Percentiles rank a stretch among this genome's conserved stretches.
These are phyloP conservation scores for Azorinus chamasolen DNA, from an alignment of 2,888 invertebrate genomes.

Conservation along the genomic window DNA sequence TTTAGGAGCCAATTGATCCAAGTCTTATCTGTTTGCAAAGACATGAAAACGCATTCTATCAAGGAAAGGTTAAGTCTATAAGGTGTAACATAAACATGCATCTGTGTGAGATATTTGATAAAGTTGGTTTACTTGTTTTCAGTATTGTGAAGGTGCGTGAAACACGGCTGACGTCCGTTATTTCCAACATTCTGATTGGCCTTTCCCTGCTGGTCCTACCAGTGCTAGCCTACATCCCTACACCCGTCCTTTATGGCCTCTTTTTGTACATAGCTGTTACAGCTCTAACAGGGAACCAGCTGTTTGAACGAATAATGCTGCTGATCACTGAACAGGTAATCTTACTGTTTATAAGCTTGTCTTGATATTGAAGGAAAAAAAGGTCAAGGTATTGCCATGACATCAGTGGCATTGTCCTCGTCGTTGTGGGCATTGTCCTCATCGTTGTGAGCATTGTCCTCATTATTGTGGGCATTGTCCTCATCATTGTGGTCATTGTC, in stretches of 20 bases:
- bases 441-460: too few species aligned
- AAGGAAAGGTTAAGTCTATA: too few species aligned
- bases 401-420: too few species aligned
- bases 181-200: constrained; percentile 88
- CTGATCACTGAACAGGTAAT: constrained; percentile 88
- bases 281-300: constrained; percentile 88
- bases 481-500: too few species aligned
- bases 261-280: constrained; percentile 89
- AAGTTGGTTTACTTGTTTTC: too few species aligned
- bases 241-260: constrained; percentile 88
- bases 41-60: too few species aligned
- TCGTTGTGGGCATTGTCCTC: too few species aligned
- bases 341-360: neutral
- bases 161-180: constrained; percentile 88
- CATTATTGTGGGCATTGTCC: too few species aligned
- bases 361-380: neutral
- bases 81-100: too few species aligned
- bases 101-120: too few species aligned
- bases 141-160: constrained; percentile 88
- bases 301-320: constrained; percentile 88
- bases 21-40: too few species aligned
- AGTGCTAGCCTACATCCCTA: constrained; percentile 88
- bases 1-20: too few species aligned
- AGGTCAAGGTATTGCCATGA: neutral
- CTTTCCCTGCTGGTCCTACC: constrained; percentile 88